These are phyloP conservation scores for Brachystomella parvula DNA, from an alignment of 1,140 invertebrate genomes.

Conservation along the genomic window DNA sequence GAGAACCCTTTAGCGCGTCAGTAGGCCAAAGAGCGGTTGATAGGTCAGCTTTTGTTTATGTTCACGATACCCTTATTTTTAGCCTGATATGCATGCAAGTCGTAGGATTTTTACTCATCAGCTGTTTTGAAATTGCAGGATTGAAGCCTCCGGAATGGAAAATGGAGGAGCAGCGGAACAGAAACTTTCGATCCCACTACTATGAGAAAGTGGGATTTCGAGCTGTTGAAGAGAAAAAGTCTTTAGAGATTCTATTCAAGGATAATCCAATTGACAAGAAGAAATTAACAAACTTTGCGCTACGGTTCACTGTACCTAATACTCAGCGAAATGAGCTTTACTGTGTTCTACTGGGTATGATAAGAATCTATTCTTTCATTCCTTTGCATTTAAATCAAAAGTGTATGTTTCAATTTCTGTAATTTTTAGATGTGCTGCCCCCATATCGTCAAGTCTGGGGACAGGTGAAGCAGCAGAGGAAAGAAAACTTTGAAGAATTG, in stretches of 20 bases:
- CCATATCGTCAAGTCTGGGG: constrained; percentile 62
- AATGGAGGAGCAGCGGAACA: not conserved
- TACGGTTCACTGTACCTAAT: constrained; percentile 70
- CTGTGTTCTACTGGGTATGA: constrained; percentile 69
- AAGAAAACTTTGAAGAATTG: constrained; percentile 66
- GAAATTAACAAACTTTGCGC: constrained; percentile 75
- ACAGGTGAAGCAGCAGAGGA: constrained; percentile 62
- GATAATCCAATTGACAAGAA: constrained; percentile 71
- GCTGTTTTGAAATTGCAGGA: too few species aligned
- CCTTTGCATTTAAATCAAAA: not conserved
- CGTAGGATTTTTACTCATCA: too few species aligned
- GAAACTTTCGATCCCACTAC: constrained; percentile 80
- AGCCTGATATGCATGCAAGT: too few species aligned
- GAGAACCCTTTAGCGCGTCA: too few species aligned
- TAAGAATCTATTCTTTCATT: constrained; percentile 16
- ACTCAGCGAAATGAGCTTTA: constrained; percentile 72
- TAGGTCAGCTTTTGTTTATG: too few species aligned
- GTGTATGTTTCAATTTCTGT: constrained; percentile 3
- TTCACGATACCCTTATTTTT: too few species aligned
- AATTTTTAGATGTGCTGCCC: constrained; percentile 57
- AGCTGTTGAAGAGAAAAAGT: constrained; percentile 85
- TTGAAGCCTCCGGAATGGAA: not conserved
- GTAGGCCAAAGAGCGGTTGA: too few species aligned
- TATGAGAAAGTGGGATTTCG: constrained; percentile 84
- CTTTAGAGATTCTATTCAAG: constrained; percentile 80